A percentile compares a stretch with the other conserved stretches of the same genome.
phyloP scores from a whole-genome alignment of 64 coral and sea anemone genomes.

The Pocillopora verrucosa region DNA sequence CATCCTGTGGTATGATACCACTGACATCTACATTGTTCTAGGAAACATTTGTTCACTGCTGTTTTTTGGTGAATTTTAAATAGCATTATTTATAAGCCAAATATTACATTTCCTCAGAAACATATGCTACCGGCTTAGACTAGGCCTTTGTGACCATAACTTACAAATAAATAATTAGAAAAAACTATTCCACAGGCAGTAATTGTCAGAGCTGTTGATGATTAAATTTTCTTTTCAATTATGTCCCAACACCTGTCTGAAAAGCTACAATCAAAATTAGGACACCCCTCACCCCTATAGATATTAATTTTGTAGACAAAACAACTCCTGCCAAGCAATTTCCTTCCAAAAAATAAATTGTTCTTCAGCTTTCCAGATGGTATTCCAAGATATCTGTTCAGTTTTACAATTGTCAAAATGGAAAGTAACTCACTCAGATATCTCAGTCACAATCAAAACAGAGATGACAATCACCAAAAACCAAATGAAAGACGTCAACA shows the following conservation, averaged over 20 bases:
- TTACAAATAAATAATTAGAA: background rate
- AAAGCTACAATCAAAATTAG: background rate
- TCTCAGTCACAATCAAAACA: background rate
- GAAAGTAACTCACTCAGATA: background rate
- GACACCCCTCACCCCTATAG: background rate
- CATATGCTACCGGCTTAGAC: too few relatives aligned
- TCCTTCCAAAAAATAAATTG: background rate
- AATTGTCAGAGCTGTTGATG: background rate
- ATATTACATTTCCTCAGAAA: too few relatives aligned
- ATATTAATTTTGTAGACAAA: conserved; percentile 6
- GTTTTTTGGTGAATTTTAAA: too few relatives aligned
- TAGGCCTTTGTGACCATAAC: too few relatives aligned
- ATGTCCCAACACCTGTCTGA: background rate
- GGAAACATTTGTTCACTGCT: too few relatives aligned
- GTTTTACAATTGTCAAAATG: background rate
- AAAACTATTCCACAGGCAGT: background rate
- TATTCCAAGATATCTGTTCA: background rate
- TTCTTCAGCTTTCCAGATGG: background rate
- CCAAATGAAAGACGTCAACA: background rate
- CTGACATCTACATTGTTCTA: too few relatives aligned
- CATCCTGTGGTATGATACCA: too few relatives aligned
- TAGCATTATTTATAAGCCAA: too few relatives aligned
- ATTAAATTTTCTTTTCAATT: background rate
- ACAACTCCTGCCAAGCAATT: background rate
- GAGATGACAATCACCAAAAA: background rate